These are phyloP conservation scores for Saccopteryx bilineata DNA, from an alignment of 2,113 vertebrate genomes.

Conservation along the genomic window DNA sequence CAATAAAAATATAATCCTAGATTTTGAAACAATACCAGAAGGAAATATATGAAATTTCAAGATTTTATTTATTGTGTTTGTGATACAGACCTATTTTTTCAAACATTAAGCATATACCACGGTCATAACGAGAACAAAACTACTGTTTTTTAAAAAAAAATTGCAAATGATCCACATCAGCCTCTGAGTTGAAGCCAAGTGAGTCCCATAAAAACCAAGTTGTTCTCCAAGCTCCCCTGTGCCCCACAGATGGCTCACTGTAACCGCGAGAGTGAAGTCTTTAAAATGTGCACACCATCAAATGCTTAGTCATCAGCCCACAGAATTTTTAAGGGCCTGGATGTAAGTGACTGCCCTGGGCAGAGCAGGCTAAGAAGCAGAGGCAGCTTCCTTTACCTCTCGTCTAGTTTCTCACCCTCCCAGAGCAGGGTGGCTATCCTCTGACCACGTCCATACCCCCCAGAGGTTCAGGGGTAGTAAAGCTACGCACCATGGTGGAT, in stretches of 20 bases:
- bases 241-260: background rate
- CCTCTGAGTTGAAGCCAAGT: background rate
- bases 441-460: background rate
- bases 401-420: background rate
- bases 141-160: background rate
- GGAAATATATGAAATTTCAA: background rate
- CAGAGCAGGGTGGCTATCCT: background rate
- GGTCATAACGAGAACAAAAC: background rate
- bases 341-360: background rate
- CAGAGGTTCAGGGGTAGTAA: background rate
- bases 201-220: background rate
- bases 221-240: background rate
- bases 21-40: background rate
- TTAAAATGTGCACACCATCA: background rate
- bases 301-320: background rate
- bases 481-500: background rate
- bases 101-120: background rate
- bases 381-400: background rate
- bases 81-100: background rate
- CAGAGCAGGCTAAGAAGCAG: background rate
- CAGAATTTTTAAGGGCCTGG: background rate
- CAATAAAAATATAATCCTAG: background rate
- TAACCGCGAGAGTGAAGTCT: background rate
- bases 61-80: background rate
- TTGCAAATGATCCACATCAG: background rate